Evolutionary conservation across 1,140 invertebrate species (phyloP), one percentile per base, ranked within the genome.

Genomic region (Drosophila malerkotliana): DNA sequence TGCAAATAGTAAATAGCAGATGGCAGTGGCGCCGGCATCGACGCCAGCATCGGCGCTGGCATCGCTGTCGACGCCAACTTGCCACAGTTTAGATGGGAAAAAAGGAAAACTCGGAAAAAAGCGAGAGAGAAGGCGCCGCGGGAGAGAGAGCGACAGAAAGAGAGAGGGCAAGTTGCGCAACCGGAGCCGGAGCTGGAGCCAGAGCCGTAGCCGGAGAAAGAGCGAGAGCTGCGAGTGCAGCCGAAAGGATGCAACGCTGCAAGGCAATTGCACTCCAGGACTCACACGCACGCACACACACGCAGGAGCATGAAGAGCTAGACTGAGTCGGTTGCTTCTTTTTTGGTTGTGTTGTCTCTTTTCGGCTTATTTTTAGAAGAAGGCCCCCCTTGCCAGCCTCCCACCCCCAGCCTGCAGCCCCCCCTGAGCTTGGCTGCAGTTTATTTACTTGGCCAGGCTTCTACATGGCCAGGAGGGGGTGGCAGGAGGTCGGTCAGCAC

Each of bases 311-410:
- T 47, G 49, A 15, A 57, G 52, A 67, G 57, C 64, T 59, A 72
- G 61, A 84, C 73, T 79, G 77, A 87, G 83, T 78, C 84, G 64
- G 72, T 79, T 88, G 72, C 72, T 88, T 79, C 79, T 71, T 88
- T 76, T 79, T 88, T 88, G 49, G 79, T 88, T 88, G 68, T 83
- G 83, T 88, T 88, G 83, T 88, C 83, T 88, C 83, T 88, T 88
- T 88, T 88, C 83, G 83, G 76, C 83, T 83, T 88, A 79, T 89
- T 88, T 88, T 88, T 88, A 88, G 83, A 88, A 88, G 80, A 79
- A 82, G 44, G 41, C 53, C 58, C 21, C 62, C 47, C 21, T 39
- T 52, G 12, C 26, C 24, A 34, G 3, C 18, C 28, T n/a, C 12
- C 15, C 15, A 0, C 0, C 2, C 26, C 51, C 6, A 21, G n/a